Evolutionary conservation across 1,140 invertebrate species (phyloP), one percentile per base, ranked within the genome.

Genomic region (Drosophila tani): DNA sequence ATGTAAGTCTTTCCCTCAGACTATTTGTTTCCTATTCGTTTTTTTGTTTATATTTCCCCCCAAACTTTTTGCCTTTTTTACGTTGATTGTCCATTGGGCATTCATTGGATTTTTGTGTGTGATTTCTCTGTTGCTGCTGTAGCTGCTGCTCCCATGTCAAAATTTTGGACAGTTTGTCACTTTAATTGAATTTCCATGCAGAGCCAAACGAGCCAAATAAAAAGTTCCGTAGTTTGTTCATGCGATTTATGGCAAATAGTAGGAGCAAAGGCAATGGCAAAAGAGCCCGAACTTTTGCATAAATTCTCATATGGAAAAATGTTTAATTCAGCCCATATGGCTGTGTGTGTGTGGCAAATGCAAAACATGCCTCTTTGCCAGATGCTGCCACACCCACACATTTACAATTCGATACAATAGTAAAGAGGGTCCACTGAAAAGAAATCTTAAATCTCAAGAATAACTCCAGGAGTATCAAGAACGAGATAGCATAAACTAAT

Each of bases 141-240:
- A 64, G 24, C 11, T 50, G 46, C 56, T 81, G 68, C 55, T 75
- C 79, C 85, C 85, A 90, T 90, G 85, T 90, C 85, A 90, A 81
- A 90, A 90, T 71, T 82, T 79, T 82, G 82, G 85, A 90, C 85
- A 90, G 85, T 90, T 90, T 90, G 85, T 90, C 85, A 90, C 85
- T 90, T 90, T 90, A 90, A 90, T 90, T 90, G 85, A 90, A 90
- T 90, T 90, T 84, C 75, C 85, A 88, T 88, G 83, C 79, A 85
- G 78, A 80, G 79, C 46, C 51, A 57, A 51, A 75, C 63, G 55
- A 75, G 50, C 38, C 43, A 75, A 75, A 76, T 76, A 74, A 57
- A 76, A 76, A 71, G 69, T 73, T 71, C 6, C 53, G 53, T 73
- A 73, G 67, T 71, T 73, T 73, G 69, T 50, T 73, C 69, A 73